Evolutionary conservation across 2,888 invertebrate species (phyloP).

Genomic region (Lissocephala sabroskyi): DNA sequence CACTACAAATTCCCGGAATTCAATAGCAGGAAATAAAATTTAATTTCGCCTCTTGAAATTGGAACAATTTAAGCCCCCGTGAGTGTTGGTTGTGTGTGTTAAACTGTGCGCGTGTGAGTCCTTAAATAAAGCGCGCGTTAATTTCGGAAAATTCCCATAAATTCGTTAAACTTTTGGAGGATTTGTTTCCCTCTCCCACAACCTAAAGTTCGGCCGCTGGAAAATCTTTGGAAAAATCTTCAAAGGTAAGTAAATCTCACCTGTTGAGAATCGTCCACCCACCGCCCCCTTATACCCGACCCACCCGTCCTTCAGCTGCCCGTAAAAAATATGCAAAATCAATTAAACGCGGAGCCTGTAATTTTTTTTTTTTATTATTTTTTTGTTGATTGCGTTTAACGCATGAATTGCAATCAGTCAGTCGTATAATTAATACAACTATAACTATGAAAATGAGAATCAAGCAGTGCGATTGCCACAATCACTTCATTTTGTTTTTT

Average conservation of each 20-base stretch:
- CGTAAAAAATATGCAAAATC: too few relatives aligned
- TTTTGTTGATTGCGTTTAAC: slow-evolving; percentile 22
- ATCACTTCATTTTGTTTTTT: slow-evolving; percentile 30
- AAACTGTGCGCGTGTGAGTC: background rate
- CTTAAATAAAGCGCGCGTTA: background rate
- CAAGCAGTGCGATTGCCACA: slow-evolving; percentile 40
- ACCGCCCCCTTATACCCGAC: too few relatives aligned
- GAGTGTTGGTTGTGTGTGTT: background rate
- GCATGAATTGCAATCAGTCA: slow-evolving; percentile 46
- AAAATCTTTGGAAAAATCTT: too few relatives aligned
- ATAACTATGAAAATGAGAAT: slow-evolving; percentile 21
- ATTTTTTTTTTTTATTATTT: slow-evolving; percentile 1
- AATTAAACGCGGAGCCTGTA: too few relatives aligned
- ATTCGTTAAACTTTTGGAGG: background rate
- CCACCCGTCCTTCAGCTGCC: too few relatives aligned
- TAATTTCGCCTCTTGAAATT: too few relatives aligned
- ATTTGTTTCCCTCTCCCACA: background rate
- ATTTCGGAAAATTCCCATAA: background rate
- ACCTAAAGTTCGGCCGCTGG: slow-evolving; percentile 9
- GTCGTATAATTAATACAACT: slow-evolving; percentile 55
- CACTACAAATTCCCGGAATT: background rate
- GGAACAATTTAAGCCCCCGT: too few relatives aligned
- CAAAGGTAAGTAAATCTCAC: too few relatives aligned
- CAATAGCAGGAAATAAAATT: too few relatives aligned
- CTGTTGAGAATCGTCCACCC: too few relatives aligned